Percentiles rank a stretch among this genome's conserved stretches.
Evolutionary conservation across 2,888 invertebrate genomes (phyloP).

Genomic region (Acrobasis suavella): DNA sequence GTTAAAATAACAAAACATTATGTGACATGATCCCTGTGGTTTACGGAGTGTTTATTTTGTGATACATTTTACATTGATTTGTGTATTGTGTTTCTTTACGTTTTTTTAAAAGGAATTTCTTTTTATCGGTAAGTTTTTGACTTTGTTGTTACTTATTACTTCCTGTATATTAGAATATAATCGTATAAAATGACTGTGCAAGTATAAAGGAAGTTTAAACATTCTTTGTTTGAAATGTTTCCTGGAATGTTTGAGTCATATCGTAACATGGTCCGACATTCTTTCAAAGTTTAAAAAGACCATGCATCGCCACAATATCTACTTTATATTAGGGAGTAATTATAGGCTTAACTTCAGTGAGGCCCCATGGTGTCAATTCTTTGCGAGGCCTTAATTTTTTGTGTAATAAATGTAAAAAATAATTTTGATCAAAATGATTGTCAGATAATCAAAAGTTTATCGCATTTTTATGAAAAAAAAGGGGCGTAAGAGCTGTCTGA

Average conservation of each 20-base stretch:
- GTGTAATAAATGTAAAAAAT: too few relatives aligned
- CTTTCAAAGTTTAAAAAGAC: not conserved
- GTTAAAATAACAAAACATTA: constrained; percentile 28
- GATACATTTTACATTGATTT: constrained; percentile 37
- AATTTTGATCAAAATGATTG: too few relatives aligned
- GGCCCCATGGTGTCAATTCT: too few relatives aligned
- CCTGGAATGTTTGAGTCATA: not conserved
- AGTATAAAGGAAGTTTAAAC: not conserved
- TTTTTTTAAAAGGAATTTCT: constrained; percentile 35
- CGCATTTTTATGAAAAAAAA: too few relatives aligned
- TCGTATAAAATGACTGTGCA: not conserved
- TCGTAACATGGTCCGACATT: not conserved
- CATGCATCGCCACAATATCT: not conserved
- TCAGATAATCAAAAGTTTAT: too few relatives aligned
- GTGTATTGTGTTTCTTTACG: constrained; percentile 33
- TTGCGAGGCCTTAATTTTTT: too few relatives aligned
- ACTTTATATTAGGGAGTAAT: too few relatives aligned
- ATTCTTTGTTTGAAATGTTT: not conserved
- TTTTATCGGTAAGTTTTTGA: constrained; percentile 33
- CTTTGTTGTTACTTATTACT: constrained; percentile 7
- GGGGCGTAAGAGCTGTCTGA: too few relatives aligned
- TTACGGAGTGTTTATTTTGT: constrained; percentile 39
- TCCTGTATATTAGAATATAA: not conserved
- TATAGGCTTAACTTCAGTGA: too few relatives aligned
- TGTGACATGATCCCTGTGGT: constrained; percentile 42